A percentile compares a stretch with the other conserved stretches of the same genome.
These are phyloP conservation scores for Tyria jacobaeae DNA, from an alignment of 2,888 invertebrate genomes.

Conservation along the genomic window DNA sequence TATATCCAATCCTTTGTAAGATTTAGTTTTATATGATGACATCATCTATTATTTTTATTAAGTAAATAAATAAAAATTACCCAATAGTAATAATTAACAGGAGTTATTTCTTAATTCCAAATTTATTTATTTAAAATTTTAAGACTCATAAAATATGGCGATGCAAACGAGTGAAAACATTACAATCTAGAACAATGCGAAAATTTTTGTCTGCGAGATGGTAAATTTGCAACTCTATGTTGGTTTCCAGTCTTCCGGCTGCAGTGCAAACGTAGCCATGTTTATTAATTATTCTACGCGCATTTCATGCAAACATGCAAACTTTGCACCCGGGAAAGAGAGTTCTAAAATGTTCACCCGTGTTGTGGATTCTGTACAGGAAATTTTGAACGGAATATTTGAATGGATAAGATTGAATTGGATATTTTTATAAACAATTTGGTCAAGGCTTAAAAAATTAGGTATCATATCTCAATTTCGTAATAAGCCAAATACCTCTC, in stretches of 20 bases:
- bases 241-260: conserved; percentile 30
- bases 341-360: conserved; percentile 24
- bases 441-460: neutral
- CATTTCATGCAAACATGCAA: conserved; percentile 44
- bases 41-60: too few species aligned
- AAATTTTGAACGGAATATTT: conserved; percentile 1
- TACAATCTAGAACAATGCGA: conserved; percentile 12
- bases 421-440: neutral
- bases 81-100: too few species aligned
- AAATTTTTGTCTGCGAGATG: conserved; percentile 24
- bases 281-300: conserved; percentile 50
- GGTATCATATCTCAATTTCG: too few species aligned
- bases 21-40: too few species aligned
- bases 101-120: too few species aligned
- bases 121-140: too few species aligned
- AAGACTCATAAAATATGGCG: too few species aligned
- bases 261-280: conserved; percentile 27
- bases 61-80: too few species aligned
- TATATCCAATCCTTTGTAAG: too few species aligned
- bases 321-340: conserved; percentile 28
- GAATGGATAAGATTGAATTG: too few species aligned
- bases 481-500: too few species aligned
- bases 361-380: neutral
- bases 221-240: conserved; percentile 43
- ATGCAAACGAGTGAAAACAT: conserved; percentile 4